A percentile compares a stretch with the other conserved stretches of the same genome.
phyloP scores from a whole-genome alignment of 2,797 vertebrate species.

The Eremophila alpestris region DNA sequence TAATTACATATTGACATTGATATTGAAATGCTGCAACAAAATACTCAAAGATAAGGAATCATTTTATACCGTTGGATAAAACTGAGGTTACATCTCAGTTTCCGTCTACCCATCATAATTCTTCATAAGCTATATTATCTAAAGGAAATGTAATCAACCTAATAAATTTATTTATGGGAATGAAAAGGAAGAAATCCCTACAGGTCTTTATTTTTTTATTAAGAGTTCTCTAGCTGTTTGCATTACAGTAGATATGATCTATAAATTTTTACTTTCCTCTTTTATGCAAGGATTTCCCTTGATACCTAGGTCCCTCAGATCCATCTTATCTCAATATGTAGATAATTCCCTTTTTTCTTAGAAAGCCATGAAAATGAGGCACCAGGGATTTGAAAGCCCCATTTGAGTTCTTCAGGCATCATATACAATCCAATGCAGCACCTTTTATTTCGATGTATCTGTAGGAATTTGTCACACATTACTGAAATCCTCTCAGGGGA shows the following conservation, averaged over 20 bases:
- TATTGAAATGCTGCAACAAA: neutral
- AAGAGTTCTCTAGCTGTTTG: neutral
- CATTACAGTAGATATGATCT: neutral
- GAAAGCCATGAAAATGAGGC: neutral
- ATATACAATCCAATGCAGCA: neutral
- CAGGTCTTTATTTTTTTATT: neutral
- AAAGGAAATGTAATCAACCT: neutral
- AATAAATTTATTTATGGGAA: neutral
- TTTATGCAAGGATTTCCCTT: neutral
- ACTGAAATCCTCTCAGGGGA: conserved; percentile 43
- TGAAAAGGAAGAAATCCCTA: neutral
- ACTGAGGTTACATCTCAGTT: neutral
- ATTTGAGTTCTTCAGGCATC: neutral
- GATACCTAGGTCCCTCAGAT: neutral
- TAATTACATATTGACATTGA: neutral
- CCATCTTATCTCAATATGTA: neutral
- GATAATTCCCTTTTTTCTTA: neutral
- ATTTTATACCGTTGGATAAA: neutral
- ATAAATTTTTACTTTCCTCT: neutral
- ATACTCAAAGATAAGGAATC: neutral
- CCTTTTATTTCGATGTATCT: conserved; percentile 19
- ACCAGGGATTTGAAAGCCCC: conserved; percentile 2
- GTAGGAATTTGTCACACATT: conserved; percentile 40
- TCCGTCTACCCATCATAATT: neutral
- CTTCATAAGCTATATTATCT: neutral